These are phyloP conservation scores for Fringilla coelebs DNA, from an alignment of 2,797 vertebrate species.

Conservation along the genomic window DNA sequence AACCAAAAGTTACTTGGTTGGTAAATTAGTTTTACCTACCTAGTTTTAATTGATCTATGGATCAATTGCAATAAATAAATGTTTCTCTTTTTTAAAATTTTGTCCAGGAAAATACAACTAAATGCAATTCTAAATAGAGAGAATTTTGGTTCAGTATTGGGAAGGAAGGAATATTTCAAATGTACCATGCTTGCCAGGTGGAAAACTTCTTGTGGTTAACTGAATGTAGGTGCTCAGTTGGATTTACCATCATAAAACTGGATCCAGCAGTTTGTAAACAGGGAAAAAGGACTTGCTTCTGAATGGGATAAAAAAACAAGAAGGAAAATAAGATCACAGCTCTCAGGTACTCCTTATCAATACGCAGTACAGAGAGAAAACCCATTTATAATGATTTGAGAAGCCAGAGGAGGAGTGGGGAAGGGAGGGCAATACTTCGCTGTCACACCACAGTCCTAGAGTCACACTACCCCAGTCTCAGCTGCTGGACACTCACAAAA, in stretches of 20 bases:
- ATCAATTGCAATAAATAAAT: not conserved
- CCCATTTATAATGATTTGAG: not conserved
- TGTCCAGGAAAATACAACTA: not conserved
- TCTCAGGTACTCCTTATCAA: not conserved
- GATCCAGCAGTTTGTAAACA: not conserved
- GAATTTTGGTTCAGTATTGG: not conserved
- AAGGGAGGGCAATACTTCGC: not conserved
- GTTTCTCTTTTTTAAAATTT: not conserved
- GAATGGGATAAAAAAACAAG: not conserved
- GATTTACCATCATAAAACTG: not conserved
- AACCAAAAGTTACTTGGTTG: not conserved
- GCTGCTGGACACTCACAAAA: not conserved
- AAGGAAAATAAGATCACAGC: not conserved
- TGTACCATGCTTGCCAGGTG: not conserved
- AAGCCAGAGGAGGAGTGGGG: not conserved
- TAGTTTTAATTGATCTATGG: too few species aligned
- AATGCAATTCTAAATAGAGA: not conserved
- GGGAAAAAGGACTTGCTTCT: not conserved
- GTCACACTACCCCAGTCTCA: not conserved
- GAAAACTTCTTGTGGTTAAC: not conserved
- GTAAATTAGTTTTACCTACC: not conserved
- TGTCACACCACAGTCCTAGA: not conserved
- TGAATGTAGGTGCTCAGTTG: not conserved
- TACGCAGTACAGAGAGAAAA: not conserved
- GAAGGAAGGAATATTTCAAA: not conserved